Conservation (phyloP, 2,113 vertebrate species). For the Psammodynastes pulverulentus region DNA sequence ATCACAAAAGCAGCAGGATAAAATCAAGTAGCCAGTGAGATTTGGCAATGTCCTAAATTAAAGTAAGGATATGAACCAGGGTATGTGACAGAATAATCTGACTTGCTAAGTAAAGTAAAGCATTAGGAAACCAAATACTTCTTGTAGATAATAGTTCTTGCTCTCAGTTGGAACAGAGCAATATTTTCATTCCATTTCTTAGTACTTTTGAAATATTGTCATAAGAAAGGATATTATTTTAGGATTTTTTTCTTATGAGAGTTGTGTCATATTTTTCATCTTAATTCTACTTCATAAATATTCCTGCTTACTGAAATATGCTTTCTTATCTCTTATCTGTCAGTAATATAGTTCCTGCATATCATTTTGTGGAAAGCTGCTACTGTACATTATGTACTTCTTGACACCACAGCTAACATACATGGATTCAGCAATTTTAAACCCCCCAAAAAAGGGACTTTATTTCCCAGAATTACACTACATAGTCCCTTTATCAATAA, state of each 20-base stretch:
- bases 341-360: background rate
- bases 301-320: background rate
- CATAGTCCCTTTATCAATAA: background rate
- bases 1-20: background rate
- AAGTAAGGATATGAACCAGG: background rate
- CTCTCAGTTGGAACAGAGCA: background rate
- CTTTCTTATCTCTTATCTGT: background rate
- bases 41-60: background rate
- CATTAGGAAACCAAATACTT: background rate
- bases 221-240: background rate
- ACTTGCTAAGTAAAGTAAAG: background rate
- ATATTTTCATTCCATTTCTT: background rate
- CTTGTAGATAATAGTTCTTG: background rate
- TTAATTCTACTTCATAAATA: background rate
- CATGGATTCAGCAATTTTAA: background rate
- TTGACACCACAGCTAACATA: background rate
- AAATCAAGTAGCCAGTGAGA: background rate
- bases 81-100: background rate
- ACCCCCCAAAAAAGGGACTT: background rate
- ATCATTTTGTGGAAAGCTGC: background rate
- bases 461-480: background rate
- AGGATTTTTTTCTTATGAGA: background rate
- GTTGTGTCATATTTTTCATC: background rate
- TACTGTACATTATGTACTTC: conserved; percentile 17
- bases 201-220: background rate